Percentiles rank a stretch among this genome's conserved stretches.
These are phyloP conservation scores for Megaleporinus macrocephalus DNA, from an alignment of 2,113 vertebrate species.

Conservation along the genomic window DNA sequence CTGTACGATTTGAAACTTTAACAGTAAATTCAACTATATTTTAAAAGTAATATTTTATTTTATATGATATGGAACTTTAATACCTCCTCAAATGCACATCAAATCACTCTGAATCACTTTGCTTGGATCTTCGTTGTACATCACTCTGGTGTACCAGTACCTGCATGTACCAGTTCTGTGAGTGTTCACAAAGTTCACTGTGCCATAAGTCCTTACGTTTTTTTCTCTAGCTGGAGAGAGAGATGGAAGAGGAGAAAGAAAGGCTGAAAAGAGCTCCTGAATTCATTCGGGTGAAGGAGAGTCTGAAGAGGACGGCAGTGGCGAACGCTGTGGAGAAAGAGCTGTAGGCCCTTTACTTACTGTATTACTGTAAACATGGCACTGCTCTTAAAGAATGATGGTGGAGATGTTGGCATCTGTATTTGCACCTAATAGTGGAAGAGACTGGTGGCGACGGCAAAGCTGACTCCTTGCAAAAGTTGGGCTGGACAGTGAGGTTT, in stretches of 20 bases:
- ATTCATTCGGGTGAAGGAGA: constrained; percentile 85
- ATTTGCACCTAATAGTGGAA: background rate
- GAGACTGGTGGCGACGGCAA: background rate
- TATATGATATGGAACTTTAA: too few relatives aligned
- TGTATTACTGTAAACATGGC: background rate
- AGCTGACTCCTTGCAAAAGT: background rate
- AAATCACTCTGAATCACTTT: too few relatives aligned
- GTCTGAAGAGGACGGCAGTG: constrained; percentile 76
- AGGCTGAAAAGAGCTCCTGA: constrained; percentile 80
- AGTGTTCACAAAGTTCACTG: background rate
- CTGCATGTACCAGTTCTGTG: background rate
- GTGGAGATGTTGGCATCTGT: background rate
- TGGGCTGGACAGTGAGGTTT: background rate
- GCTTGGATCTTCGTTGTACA: too few relatives aligned
- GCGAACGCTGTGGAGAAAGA: constrained; percentile 67
- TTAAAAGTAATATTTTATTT: too few relatives aligned
- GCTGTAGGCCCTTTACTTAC: constrained; percentile 57
- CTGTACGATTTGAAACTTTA: too few relatives aligned
- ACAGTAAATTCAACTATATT: too few relatives aligned
- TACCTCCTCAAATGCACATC: too few relatives aligned
- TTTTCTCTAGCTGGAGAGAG: constrained; percentile 78
- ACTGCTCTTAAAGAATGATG: background rate
- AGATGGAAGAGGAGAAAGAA: constrained; percentile 67
- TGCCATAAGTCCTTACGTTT: background rate
- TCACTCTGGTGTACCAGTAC: too few relatives aligned